Base-by-base conservation (phyloP, 2,888 invertebrate genomes). In the Bombyx huttoni region DNA sequence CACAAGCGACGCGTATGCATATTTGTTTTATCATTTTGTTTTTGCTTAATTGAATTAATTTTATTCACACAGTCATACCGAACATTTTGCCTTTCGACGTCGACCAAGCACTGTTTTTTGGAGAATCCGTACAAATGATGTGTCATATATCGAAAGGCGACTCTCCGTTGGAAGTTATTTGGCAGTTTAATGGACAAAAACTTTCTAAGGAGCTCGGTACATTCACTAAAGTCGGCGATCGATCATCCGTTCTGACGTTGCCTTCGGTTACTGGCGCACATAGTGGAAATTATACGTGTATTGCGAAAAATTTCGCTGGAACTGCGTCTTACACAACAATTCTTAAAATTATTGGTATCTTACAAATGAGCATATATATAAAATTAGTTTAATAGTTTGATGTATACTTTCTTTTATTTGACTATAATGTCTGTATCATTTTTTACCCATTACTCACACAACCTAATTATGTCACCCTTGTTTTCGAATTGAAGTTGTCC, bases 61-160 rank as follows among this genome's bases (percentile, higher is more conserved):
- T 40, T 40, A 40, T 40, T 71, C 53, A 67, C 59, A 68, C 75
- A 82, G 75, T 81, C 63, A 73, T 71, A 71, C 92, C 92, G 58
- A 91, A 91, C 78, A 91, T 92, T 72, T 85, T 90, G 58, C 91
- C 91, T 57, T 92, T 92, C 73, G 84, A 89, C 64, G 90, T 92
- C 67, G 91, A 92, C 62, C 90, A 90, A 67, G 90, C 91, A 55
- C 82, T 91, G 52, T 91, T 91, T 72, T 90, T 90, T 51, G 92
- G 91, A 52, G 91, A 92, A 63, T 89, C 89, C 60, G 90, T 91
- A 52, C 91, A 91, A 65, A 87, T 91, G 69, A 90, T 89, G 73
- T 92, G 92, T 70, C 90, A 91, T 60, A 89, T 91, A 61, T 89
- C 90, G 51, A 91, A 91, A 68, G 92, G 93, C 54, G 93, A 94